Percentiles rank a stretch among this genome's conserved stretches.
These are phyloP conservation scores for Sebastes fasciatus DNA, from an alignment of 2,113 vertebrate species.

Conservation along the genomic window DNA sequence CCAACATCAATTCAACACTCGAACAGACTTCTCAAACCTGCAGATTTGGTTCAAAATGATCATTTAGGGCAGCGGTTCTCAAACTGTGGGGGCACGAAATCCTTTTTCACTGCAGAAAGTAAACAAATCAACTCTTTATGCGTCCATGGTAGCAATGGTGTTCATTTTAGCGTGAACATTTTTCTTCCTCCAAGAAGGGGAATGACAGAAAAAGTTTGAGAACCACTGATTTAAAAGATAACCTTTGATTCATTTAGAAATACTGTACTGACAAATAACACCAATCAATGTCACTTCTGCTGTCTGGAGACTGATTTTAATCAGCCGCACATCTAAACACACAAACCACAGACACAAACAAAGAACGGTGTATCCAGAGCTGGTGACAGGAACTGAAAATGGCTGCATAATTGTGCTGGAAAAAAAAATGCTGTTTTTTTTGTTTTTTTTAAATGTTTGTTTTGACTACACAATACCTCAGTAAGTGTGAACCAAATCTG, in stretches of 20 bases:
- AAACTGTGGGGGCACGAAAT: too few species aligned
- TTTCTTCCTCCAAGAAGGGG: too few species aligned
- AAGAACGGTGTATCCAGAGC: not conserved
- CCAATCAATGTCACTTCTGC: not conserved
- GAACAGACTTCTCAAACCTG: slow-evolving; percentile 4
- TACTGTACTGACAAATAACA: not conserved
- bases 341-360: not conserved
- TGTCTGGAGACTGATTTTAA: slow-evolving; percentile 16
- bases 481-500: slow-evolving; percentile 61
- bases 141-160: too few species aligned
- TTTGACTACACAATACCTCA: slow-evolving; percentile 71
- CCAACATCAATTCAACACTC: not conserved
- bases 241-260: not conserved
- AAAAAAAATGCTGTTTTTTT: slow-evolving; percentile 26
- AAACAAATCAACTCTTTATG: too few species aligned
- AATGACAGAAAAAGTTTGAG: too few species aligned
- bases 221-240: not conserved
- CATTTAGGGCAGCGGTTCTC: too few species aligned
- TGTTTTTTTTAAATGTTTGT: slow-evolving; percentile 6
- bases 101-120: too few species aligned
- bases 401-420: not conserved
- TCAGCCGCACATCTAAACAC: not conserved
- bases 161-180: too few species aligned
- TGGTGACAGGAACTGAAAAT: slow-evolving; percentile 1
- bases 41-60: slow-evolving; percentile 4